Evolutionary conservation across 92 coral and sea anemone genomes (phyloP).

Genomic region (Heliopora coerulea): DNA sequence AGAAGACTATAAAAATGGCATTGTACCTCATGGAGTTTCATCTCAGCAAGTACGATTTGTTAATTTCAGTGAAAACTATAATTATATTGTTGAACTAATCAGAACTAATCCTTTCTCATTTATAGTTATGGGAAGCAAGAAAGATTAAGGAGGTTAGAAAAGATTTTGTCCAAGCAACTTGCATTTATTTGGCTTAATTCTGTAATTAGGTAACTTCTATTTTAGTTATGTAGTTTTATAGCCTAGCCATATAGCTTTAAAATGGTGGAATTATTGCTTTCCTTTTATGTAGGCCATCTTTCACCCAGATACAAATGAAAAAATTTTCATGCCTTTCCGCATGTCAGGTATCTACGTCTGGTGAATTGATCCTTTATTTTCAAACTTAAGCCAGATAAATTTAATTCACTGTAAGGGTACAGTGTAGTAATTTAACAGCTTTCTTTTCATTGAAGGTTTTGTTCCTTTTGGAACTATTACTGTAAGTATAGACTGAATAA

Average conservation of each 20-base stretch:
- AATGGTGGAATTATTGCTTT: no score
- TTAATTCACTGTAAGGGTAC: background rate
- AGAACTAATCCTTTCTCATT: no score
- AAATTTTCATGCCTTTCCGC: conserved; percentile 90
- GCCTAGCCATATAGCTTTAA: no score
- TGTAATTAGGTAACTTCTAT: no score
- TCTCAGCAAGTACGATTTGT: conserved; percentile 57
- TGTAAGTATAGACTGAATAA: conserved; percentile 56
- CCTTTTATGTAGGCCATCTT: conserved; percentile 67
- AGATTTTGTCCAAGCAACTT: no score
- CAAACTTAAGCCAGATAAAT: background rate
- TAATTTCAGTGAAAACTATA: no score
- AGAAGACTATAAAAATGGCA: conserved; percentile 58
- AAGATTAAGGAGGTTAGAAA: conserved; percentile 87
- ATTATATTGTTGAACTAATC: no score
- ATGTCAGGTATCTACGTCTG: conserved; percentile 70
- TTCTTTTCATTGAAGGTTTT: conserved; percentile 57
- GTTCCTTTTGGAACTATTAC: conserved; percentile 98
- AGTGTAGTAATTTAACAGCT: background rate
- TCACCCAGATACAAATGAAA: conserved; percentile 88
- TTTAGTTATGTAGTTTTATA: no score
- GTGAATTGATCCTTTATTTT: background rate
- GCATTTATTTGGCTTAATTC: background rate
- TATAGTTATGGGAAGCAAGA: conserved; percentile 92
- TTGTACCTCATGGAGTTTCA: conserved; percentile 48